phyloP scores from a whole-genome alignment of 1,140 invertebrate genomes.

The Leptinotarsa lineolata region DNA sequence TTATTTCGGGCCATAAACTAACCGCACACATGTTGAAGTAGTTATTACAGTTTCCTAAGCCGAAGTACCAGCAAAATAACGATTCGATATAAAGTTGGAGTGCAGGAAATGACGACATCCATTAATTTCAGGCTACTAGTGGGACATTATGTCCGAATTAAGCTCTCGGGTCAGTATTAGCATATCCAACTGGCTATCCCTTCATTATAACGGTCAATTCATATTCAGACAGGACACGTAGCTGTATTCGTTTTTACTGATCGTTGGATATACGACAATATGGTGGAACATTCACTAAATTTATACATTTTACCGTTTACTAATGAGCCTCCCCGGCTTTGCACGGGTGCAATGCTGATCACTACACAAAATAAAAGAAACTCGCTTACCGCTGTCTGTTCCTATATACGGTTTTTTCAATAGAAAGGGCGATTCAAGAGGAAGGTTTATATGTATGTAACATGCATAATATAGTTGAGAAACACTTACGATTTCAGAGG shows the following conservation, averaged over 20 bases:
- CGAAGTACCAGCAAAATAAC: constrained; percentile 12
- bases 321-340: no score
- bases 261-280: background rate
- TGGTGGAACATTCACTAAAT: background rate
- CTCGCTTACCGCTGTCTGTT: no score
- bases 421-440: no score
- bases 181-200: constrained; percentile 3
- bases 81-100: constrained; percentile 15
- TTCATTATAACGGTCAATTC: constrained; percentile 4
- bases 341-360: no score
- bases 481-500: no score
- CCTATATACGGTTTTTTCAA: no score
- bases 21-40: constrained; percentile 16
- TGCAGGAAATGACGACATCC: background rate
- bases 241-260: constrained; percentile 4
- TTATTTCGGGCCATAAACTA: background rate
- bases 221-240: constrained; percentile 5
- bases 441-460: no score
- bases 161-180: constrained; percentile 4
- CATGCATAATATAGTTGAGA: no score
- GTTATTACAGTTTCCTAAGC: background rate
- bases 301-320: no score
- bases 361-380: no score
- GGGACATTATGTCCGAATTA: constrained; percentile 18
- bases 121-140: constrained; percentile 6